Base-by-base conservation (phyloP, 2,113 vertebrate genomes). In the Plecturocebus donacophilus region DNA sequence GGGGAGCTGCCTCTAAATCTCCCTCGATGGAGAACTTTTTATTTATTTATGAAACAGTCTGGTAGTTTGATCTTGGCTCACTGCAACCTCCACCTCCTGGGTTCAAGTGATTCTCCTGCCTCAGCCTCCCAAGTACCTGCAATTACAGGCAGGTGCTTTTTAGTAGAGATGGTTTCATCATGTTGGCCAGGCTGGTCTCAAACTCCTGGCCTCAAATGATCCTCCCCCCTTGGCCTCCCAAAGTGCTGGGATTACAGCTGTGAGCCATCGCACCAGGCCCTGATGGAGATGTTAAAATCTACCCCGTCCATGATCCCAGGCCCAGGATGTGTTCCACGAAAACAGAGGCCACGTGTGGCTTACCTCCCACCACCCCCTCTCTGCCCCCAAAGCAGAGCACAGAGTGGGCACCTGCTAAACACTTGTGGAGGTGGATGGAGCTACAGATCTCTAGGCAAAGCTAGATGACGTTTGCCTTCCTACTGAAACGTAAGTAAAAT, bases 401-500 rank as follows among this genome's bases (percentile, higher is more conserved):
- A 6, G 20, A 25, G 54, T 9, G 10, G 47, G 5, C 32, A 2
- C 77, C 75, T 0, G 0, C 0, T 1, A n/a, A 14, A 35, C 19
- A 9, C 73, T 75, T 70, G 0, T 13, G 12, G 12, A 38, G 56
- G 27, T 70, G 32, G 77, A 9, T 23, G 25, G 14, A 20, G 4
- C 79, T 40, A 45, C 40, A 1, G 5, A 23, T 68, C 88, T 66
- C 54, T 0, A 0, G 0, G 5, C 42, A 19, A 56, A 61, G 10
- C 66, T 25, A 8, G 56, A 32, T 75, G 40, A 21, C 61, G 4
- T 56, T 45, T 47, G 71, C 82, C 90, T 95, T 76, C 42, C 32
- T 6, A 0, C 8, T 0, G 0, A 64, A 85, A 58, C 10, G 2
- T 23, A 61, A 38, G 56, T 76, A 21, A 77, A n/a, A 66, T 0